These are phyloP conservation scores for Pterois miles DNA, from an alignment of 2,797 vertebrate genomes.

Conservation along the genomic window DNA sequence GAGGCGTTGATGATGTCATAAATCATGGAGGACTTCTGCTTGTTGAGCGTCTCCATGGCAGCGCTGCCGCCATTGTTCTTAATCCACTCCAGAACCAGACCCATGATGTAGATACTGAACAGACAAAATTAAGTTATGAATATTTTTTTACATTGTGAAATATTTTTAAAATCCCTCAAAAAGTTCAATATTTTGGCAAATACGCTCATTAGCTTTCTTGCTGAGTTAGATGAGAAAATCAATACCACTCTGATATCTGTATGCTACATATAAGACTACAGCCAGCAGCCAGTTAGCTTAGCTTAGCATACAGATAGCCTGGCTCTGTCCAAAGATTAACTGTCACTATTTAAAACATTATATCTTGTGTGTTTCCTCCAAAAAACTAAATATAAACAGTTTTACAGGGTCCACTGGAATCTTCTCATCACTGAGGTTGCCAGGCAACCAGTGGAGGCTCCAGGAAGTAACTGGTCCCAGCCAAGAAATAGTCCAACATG, in stretches of 20 bases:
- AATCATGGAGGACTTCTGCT: slow-evolving; percentile 89
- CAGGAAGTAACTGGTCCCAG: background rate
- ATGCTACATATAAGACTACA: too few relatives aligned
- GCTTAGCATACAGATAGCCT: background rate
- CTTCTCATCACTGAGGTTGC: rapidly evolving
- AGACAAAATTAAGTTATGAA: background rate
- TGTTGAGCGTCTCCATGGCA: slow-evolving; percentile 91
- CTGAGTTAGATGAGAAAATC: background rate
- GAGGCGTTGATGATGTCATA: slow-evolving; percentile 91
- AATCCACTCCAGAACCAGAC: slow-evolving; percentile 95
- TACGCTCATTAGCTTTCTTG: too few relatives aligned
- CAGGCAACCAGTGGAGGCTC: background rate
- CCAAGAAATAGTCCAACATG: background rate
- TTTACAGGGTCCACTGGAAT: too few relatives aligned
- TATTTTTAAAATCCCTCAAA: background rate
- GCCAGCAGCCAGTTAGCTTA: too few relatives aligned
- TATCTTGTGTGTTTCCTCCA: background rate
- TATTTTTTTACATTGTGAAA: background rate
- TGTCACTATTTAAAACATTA: background rate
- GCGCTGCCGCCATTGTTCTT: slow-evolving; percentile 90
- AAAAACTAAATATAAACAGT: background rate
- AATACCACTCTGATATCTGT: too few relatives aligned
- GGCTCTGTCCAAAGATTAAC: background rate
- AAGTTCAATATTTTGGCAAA: background rate
- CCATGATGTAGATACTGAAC: slow-evolving; percentile 93